phyloP scores from a whole-genome alignment of 2,113 vertebrate genomes.

The Falco punctatus region DNA sequence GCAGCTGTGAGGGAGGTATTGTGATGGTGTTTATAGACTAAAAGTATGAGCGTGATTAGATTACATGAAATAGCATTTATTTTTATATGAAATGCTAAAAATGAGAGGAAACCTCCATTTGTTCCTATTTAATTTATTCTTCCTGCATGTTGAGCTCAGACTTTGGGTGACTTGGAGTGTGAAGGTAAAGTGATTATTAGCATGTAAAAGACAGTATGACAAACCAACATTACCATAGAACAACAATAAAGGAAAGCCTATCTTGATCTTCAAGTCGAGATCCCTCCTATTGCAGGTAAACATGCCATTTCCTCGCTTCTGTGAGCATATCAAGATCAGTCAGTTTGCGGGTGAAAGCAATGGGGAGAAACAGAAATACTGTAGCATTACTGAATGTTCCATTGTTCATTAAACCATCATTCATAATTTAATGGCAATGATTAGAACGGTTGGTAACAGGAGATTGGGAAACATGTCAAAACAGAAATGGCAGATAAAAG shows the following conservation, averaged over 20 bases:
- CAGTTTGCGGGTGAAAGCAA: background rate
- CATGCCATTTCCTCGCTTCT: background rate
- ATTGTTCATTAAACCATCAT: constrained; percentile 2
- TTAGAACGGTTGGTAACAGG: background rate
- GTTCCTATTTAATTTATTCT: background rate
- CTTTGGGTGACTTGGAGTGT: background rate
- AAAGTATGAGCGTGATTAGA: background rate
- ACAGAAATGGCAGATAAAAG: constrained; percentile 11
- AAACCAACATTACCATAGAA: background rate
- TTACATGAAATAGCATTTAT: background rate
- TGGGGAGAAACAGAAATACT: background rate
- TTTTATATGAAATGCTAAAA: background rate
- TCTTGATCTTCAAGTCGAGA: background rate
- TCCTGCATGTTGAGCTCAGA: background rate
- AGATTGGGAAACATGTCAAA: constrained; percentile 37
- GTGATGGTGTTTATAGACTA: background rate
- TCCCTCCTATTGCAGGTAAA: background rate
- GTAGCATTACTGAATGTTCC: background rate
- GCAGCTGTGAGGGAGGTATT: background rate
- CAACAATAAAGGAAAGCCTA: background rate
- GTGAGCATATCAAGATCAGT: background rate
- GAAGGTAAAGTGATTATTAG: background rate
- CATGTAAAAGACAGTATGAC: background rate
- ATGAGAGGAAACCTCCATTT: background rate
- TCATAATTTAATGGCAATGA: constrained; percentile 12